Evolutionary conservation across 37 sponge, comb jelly and placozoan genomes (phyloP).

Genomic region (Chondrilla cf. caribensis): DNA sequence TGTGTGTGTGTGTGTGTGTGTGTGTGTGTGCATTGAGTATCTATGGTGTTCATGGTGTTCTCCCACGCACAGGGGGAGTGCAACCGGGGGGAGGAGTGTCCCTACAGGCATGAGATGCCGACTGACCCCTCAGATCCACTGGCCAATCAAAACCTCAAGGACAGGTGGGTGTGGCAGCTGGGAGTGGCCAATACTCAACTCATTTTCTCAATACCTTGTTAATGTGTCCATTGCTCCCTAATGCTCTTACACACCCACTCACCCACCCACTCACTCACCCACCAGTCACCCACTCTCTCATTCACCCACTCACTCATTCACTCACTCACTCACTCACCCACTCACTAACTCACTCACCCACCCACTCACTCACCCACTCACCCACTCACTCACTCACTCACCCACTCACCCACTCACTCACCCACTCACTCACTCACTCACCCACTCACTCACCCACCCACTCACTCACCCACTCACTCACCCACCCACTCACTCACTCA

Average conservation of each 20-base stretch:
- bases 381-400: neutral
- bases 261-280: neutral
- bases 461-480: no score
- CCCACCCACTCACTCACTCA: no score
- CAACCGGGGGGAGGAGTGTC: constrained; percentile 94
- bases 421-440: neutral
- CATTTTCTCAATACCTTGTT: no score
- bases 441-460: neutral
- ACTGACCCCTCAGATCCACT: constrained; percentile 95
- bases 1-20: neutral
- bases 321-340: no score
- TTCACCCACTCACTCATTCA: neutral
- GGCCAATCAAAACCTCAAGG: constrained; percentile 93
- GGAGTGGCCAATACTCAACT: no score
- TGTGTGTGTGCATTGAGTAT: no score
- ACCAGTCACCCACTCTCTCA: neutral
- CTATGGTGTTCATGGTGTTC: no score
- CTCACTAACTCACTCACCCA: no score
- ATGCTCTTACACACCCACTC: neutral
- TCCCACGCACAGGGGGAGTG: constrained; percentile 83
- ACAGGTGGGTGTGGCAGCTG: constrained; percentile 38
- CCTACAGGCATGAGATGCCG: constrained; percentile 97
- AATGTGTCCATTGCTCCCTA: no score
- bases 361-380: neutral
- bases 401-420: constrained; percentile 11